Evolutionary conservation across 2,113 vertebrate genomes (phyloP), one percentile per base, ranked within the genome.

Genomic region (Tursiops truncatus): DNA sequence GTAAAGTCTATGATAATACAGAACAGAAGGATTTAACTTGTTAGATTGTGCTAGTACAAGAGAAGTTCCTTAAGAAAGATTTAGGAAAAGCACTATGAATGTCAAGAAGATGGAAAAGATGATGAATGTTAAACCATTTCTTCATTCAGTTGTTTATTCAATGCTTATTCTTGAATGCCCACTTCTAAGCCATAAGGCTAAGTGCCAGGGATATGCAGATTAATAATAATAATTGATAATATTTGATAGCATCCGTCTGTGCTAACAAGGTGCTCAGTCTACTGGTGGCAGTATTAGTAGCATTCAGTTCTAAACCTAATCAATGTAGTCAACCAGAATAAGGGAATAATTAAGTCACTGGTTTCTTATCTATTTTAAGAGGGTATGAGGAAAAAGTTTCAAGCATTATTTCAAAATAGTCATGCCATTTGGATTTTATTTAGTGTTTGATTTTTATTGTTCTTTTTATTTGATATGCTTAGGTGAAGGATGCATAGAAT

Each of bases 331-430:
- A 82, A 31, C n/a, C 23, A 81, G 8, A 92, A 67, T 31, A 73
- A 63, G 18, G 15, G 21, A 62, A 23, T 68, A 76, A 85, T 31
- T 65, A 58, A 77, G n/a, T 63, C 65, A n/a, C 5, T 41, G 5
- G 12, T 4, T 92, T 12, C 21, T 36, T 70, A 50, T 77, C 25
- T 63, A 18, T 82, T 94, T 65, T 63, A 91, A 93, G 23, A 89
- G 8, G 5, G 1, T 31, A 41, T 21, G 36, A 91, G 10, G 25
- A 62, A 91, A 91, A 73, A 63, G 11, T 63, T 65, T 71, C 17
- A 91, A 41, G 13, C 2, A 18, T 85, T 23, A 7, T 93, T 96
- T 93, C 65, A 81, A 84, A 95, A 70, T 71, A 95, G n/a, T 87
- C 15, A 0, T 36, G 21, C 1, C 14, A 62, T 62, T 92, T 53